Evolutionary conservation across 2,797 vertebrate genomes (phyloP), one percentile per base, ranked within the genome.

Genomic region (Borostomias antarcticus): DNA sequence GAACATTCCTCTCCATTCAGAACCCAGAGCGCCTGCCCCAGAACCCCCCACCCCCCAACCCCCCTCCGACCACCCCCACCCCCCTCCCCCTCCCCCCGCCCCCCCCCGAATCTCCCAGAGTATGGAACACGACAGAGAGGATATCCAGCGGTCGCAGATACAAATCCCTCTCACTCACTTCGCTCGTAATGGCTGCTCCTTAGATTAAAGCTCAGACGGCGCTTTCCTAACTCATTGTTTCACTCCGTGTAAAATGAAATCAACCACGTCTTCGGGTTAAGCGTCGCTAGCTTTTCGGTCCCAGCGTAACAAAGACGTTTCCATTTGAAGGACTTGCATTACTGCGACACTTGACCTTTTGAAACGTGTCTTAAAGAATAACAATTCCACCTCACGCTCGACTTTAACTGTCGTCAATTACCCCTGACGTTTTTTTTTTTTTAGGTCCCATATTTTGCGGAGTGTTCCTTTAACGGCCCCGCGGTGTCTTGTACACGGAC

Each of bases 241-340:
- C 83, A 89, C 81, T 87, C 81, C 83, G 87, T 83, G 87, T 89
- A 86, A 90, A 88, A 85, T 81, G 58, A 88, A 86, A 85, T 83
- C 85, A 86, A 85, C 85, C 85, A 82, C 83, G 77, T 84, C 82
- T 83, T 84, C 68, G 61, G 64, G 72, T 71, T 64, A 30, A 75
- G 43, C 2, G 10, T 9, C 25, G 76, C 76, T 78, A 82, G 82
- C 75, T 79, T 79, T 70, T 69, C 79, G 64, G 67, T 75, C 74
- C 66, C 10, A 11, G 71, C 64, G 58, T 53, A 75, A 35, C 64
- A 79, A 68, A 80, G 63, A 53, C 64, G 2, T 33, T 47, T 64
- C 51, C 26, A 28, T 60, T 26, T 43, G 52, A 75, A 58, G 61
- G 69, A 79, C 66, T 66, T 47, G 52, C 21, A n/a, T n/a, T n/a